These are phyloP conservation scores for Phylloscopus trochiloides DNA, from an alignment of 2,113 vertebrate species.

Conservation along the genomic window DNA sequence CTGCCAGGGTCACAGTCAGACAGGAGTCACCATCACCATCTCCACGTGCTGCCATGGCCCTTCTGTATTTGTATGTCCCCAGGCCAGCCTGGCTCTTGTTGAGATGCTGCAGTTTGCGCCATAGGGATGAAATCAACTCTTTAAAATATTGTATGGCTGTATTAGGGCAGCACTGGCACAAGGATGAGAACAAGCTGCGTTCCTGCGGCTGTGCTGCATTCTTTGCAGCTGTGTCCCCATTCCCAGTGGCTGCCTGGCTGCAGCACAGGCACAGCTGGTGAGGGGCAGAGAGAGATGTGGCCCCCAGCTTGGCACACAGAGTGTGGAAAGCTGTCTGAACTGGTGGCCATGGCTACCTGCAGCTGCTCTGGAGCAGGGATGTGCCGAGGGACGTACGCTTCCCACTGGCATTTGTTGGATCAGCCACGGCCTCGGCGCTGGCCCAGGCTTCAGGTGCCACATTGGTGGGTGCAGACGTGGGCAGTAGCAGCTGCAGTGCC, in stretches of 20 bases:
- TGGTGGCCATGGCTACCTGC: neutral
- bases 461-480: neutral
- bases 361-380: neutral
- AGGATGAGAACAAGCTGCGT: neutral
- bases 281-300: rapidly evolving
- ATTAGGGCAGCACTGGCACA: neutral
- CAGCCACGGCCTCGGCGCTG: rapidly evolving
- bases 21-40: neutral
- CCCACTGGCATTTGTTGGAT: neutral
- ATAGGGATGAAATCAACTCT: neutral
- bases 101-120: neutral
- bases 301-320: neutral
- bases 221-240: neutral
- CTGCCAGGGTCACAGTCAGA: neutral
- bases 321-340: neutral
- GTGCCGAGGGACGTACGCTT: rapidly evolving
- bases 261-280: neutral
- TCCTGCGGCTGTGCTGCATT: neutral
- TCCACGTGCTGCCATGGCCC: rapidly evolving
- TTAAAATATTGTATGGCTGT: neutral
- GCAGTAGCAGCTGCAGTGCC: neutral
- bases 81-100: neutral
- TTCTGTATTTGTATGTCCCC: neutral
- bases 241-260: neutral
- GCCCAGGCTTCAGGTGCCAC: neutral